These are phyloP conservation scores for Hyppa rectilinea DNA, from an alignment of 2,888 invertebrate genomes.

Conservation along the genomic window DNA sequence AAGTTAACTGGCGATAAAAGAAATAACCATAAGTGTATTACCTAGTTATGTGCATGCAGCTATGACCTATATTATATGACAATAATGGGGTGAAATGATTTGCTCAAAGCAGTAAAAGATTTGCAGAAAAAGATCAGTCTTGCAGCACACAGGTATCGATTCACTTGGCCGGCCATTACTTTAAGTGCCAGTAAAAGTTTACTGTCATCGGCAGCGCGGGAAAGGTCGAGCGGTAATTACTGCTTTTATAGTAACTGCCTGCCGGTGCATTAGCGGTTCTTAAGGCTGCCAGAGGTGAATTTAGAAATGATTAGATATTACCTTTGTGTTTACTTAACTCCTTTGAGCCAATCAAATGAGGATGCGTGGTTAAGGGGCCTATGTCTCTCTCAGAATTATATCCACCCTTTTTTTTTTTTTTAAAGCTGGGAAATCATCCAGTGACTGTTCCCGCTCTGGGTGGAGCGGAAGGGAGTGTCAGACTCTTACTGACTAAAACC, in stretches of 20 bases:
- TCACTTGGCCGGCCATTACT: conserved; percentile 62
- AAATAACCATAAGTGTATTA: not conserved
- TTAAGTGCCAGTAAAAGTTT: conserved; percentile 77
- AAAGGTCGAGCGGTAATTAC: conserved; percentile 79
- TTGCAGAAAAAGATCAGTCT: conserved; percentile 32
- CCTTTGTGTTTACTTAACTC: conserved; percentile 28
- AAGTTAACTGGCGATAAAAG: not conserved
- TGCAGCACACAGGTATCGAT: conserved; percentile 56
- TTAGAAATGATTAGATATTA: conserved; percentile 34
- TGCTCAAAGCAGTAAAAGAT: conserved; percentile 20
- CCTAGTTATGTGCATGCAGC: not conserved
- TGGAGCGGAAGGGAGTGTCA: too few relatives aligned
- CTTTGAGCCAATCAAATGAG: not conserved
- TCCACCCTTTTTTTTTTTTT: too few relatives aligned
- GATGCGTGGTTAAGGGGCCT: not conserved
- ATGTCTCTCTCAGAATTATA: not conserved
- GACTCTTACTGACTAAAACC: too few relatives aligned
- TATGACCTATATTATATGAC: not conserved
- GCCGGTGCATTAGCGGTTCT: conserved; percentile 74
- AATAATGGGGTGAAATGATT: not conserved
- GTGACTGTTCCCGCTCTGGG: too few relatives aligned
- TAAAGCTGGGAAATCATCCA: too few relatives aligned
- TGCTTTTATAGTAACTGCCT: conserved; percentile 74
- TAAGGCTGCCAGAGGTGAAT: conserved; percentile 40
- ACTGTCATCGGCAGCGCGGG: conserved; percentile 76